phyloP scores from a whole-genome alignment of 2,888 invertebrate genomes.

The Fissipunctia ypsillon region DNA sequence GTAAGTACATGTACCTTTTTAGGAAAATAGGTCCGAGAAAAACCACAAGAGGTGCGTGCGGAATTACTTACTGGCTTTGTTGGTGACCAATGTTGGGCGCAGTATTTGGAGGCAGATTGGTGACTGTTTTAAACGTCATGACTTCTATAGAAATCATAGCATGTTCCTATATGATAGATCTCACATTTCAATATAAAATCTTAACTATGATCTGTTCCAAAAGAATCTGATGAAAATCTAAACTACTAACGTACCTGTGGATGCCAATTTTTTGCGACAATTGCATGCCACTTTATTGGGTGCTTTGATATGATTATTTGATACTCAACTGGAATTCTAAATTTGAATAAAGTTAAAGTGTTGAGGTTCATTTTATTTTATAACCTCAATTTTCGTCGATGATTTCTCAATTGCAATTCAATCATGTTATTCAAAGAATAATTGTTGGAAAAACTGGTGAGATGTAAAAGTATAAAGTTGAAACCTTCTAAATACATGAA shows the following conservation, averaged over 20 bases:
- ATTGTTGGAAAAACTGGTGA: neutral
- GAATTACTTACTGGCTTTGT: neutral
- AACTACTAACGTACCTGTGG: neutral
- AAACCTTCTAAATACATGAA: neutral
- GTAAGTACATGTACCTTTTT: conserved; percentile 17
- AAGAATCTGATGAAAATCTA: neutral
- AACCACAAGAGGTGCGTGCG: conserved; percentile 11
- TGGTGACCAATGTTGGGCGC: neutral
- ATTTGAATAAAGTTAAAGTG: neutral
- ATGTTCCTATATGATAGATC: neutral
- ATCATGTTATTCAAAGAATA: neutral
- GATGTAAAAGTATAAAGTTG: neutral
- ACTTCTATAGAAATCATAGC: neutral
- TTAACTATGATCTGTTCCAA: neutral
- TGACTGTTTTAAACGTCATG: neutral
- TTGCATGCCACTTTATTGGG: neutral
- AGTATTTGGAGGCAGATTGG: neutral
- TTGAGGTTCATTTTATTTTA: neutral
- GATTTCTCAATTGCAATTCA: neutral
- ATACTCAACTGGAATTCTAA: neutral
- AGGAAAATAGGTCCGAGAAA: conserved; percentile 6
- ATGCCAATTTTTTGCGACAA: neutral
- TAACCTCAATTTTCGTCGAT: neutral
- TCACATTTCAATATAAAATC: neutral
- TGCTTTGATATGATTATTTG: neutral